Conservation (phyloP, 2,888 invertebrate genomes). For the Rhorus exstirpatorius region DNA sequence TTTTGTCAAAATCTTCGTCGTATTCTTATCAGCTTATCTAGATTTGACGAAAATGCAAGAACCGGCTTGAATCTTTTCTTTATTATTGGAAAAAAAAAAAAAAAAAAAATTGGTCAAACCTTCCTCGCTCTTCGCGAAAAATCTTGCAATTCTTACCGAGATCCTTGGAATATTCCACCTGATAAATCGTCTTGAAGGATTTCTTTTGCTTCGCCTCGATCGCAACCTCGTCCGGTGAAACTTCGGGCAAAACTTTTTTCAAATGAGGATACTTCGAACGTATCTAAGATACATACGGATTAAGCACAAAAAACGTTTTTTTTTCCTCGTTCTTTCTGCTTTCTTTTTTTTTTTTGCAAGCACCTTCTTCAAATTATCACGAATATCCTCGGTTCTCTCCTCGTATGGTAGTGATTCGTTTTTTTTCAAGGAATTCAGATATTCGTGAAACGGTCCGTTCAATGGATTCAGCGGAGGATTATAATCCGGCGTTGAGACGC, state of each 20-base stretch:
- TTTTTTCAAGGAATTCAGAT: slow-evolving; percentile 70
- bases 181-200: slow-evolving; percentile 72
- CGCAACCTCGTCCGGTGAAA: slow-evolving; percentile 73
- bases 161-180: slow-evolving; percentile 72
- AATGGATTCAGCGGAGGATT: slow-evolving; percentile 71
- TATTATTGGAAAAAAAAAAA: no score
- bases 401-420: slow-evolving; percentile 68
- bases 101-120: no score
- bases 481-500: slow-evolving; percentile 55
- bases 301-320: background rate
- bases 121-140: no score
- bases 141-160: slow-evolving; percentile 56
- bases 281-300: slow-evolving; percentile 65
- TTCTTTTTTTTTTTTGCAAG: slow-evolving; percentile 48
- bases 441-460: slow-evolving; percentile 74
- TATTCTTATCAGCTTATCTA: no score
- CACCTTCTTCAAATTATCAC: slow-evolving; percentile 72
- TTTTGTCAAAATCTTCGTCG: no score
- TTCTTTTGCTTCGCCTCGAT: slow-evolving; percentile 75
- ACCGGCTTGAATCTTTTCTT: no score
- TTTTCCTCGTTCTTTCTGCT: no score
- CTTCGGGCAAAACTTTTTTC: slow-evolving; percentile 65
- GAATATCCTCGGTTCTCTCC: slow-evolving; percentile 74
- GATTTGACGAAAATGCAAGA: no score
- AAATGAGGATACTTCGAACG: slow-evolving; percentile 71